Percentiles rank a stretch among this genome's conserved stretches.
phyloP scores from a whole-genome alignment of 2,797 vertebrate species.

The Carcharodon carcharias region DNA sequence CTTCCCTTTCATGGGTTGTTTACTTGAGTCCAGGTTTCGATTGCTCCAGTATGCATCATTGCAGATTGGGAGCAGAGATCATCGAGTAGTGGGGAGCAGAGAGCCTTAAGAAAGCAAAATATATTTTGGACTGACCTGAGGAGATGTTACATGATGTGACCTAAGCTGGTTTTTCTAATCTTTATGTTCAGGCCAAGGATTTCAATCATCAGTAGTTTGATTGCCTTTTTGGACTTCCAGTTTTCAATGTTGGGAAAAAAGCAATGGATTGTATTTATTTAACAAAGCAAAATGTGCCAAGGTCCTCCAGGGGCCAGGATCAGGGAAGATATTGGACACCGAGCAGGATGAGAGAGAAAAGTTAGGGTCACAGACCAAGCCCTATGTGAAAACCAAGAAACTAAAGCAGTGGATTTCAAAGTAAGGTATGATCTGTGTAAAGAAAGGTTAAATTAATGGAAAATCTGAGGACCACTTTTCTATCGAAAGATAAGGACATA shows the following conservation, averaged over 20 bases:
- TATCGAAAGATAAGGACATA: background rate
- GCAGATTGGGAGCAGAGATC: background rate
- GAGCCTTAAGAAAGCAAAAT: background rate
- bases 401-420: background rate
- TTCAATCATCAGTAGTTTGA: slow-evolving; percentile 16
- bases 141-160: background rate
- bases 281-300: background rate
- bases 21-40: background rate
- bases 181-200: background rate
- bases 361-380: background rate
- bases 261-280: background rate
- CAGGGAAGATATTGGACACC: background rate
- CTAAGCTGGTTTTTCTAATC: background rate
- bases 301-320: background rate
- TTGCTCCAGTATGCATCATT: background rate
- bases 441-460: background rate
- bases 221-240: background rate
- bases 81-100: background rate
- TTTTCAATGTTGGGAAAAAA: background rate
- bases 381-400: background rate
- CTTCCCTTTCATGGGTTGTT: background rate
- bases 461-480: background rate
- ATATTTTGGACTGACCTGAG: slow-evolving; percentile 2
- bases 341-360: background rate
- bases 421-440: background rate